These are phyloP conservation scores for Eurois occulta DNA, from an alignment of 2,888 invertebrate species.

Conservation along the genomic window DNA sequence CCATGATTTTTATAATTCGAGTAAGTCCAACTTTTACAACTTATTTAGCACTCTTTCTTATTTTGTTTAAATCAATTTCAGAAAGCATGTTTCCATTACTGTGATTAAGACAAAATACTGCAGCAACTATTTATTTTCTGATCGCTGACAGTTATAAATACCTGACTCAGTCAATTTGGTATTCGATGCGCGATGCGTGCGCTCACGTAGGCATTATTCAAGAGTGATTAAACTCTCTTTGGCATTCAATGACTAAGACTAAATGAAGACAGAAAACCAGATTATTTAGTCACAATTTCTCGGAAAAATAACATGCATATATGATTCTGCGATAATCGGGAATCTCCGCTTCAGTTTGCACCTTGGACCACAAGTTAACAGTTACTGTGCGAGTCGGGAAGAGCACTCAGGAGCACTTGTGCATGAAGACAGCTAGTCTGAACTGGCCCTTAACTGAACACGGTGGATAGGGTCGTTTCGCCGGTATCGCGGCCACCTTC, in stretches of 20 bases:
- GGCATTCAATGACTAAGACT: constrained; percentile 35
- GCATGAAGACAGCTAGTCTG: constrained; percentile 58
- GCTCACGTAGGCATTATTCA: constrained; percentile 25
- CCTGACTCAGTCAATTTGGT: constrained; percentile 23
- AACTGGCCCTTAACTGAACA: constrained; percentile 59
- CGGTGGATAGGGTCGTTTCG: too few relatives aligned
- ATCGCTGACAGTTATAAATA: constrained; percentile 11
- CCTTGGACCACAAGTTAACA: constrained; percentile 39
- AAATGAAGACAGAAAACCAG: constrained; percentile 25
- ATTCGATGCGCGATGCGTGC: constrained; percentile 18
- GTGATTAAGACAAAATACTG: neutral
- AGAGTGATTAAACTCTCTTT: constrained; percentile 46
- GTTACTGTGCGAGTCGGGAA: constrained; percentile 51
- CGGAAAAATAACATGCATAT: neutral
- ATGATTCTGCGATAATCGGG: neutral
- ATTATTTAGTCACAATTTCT: constrained; percentile 21
- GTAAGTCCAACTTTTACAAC: neutral
- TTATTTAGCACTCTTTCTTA: neutral
- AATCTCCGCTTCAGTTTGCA: constrained; percentile 42
- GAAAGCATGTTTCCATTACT: neutral
- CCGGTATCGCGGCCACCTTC: too few relatives aligned
- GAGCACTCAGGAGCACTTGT: constrained; percentile 62
- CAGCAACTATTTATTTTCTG: neutral
- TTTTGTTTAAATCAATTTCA: neutral
- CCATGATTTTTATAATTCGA: neutral